phyloP scores from a whole-genome alignment of 2,797 vertebrate genomes.

The Babyrousa celebensis region DNA sequence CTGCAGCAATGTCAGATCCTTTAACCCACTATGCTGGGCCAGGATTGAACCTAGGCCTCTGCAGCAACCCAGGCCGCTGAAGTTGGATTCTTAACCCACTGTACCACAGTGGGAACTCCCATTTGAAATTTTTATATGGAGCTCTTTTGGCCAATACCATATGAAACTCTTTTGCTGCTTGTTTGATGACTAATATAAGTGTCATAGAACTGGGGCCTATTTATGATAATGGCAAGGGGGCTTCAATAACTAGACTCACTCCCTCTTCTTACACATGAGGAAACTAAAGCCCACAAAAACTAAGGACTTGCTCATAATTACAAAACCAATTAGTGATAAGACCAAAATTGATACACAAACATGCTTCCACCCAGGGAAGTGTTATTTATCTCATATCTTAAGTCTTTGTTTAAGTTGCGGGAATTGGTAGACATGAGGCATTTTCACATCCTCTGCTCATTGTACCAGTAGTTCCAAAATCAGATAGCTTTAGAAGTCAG shows the following conservation, averaged over 20 bases:
- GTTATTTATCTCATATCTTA: background rate
- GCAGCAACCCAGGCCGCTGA: too few relatives aligned
- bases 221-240: background rate
- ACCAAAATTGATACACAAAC: background rate
- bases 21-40: too few relatives aligned
- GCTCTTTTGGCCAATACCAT: background rate
- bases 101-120: too few relatives aligned
- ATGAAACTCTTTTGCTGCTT: background rate
- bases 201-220: background rate
- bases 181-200: background rate
- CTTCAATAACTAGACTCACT: conserved; percentile 15
- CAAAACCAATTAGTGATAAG: background rate
- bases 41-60: too few relatives aligned
- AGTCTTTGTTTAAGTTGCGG: conserved; percentile 17
- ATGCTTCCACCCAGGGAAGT: background rate
- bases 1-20: too few relatives aligned
- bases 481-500: background rate
- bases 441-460: background rate
- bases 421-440: background rate
- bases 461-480: background rate
- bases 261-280: background rate
- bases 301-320: background rate
- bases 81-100: too few relatives aligned
- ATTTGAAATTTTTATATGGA: conserved; percentile 37
- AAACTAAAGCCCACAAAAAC: background rate